These are phyloP conservation scores for Diadegma fenestrale DNA, from an alignment of 2,888 invertebrate genomes.

Conservation along the genomic window DNA sequence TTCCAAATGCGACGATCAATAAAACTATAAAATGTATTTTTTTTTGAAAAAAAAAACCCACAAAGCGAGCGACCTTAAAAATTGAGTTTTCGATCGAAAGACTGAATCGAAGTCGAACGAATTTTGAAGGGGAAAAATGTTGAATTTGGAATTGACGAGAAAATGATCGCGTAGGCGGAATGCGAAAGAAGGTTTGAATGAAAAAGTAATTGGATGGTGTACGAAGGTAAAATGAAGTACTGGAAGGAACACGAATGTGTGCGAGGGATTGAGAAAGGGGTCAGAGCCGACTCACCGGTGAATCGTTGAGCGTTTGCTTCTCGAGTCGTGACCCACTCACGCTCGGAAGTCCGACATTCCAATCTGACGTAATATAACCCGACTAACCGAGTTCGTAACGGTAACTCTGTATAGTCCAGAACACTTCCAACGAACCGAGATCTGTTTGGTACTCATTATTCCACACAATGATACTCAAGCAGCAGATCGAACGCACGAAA, in stretches of 20 bases:
- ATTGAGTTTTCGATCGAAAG: too few relatives aligned
- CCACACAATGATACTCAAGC: background rate
- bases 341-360: conserved; percentile 69
- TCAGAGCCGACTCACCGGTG: conserved; percentile 58
- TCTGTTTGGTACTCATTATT: conserved; percentile 18
- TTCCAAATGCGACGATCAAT: background rate
- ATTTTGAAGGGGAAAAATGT: background rate
- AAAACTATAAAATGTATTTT: background rate
- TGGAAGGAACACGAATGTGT: conserved; percentile 34
- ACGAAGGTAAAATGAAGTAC: conserved; percentile 13
- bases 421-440: conserved; percentile 31
- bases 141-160: background rate
- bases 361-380: conserved; percentile 67
- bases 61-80: background rate
- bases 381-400: conserved; percentile 66
- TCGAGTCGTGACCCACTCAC: conserved; percentile 65
- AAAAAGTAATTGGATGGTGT: background rate
- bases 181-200: conserved; percentile 18
- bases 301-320: conserved; percentile 53
- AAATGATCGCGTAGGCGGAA: background rate
- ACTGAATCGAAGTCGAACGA: background rate
- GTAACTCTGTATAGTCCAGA: conserved; percentile 62
- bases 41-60: background rate
- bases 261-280: conserved; percentile 53
- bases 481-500: background rate